Conservation (phyloP, 2,888 invertebrate species). For the Lithophane semibrunnea region DNA sequence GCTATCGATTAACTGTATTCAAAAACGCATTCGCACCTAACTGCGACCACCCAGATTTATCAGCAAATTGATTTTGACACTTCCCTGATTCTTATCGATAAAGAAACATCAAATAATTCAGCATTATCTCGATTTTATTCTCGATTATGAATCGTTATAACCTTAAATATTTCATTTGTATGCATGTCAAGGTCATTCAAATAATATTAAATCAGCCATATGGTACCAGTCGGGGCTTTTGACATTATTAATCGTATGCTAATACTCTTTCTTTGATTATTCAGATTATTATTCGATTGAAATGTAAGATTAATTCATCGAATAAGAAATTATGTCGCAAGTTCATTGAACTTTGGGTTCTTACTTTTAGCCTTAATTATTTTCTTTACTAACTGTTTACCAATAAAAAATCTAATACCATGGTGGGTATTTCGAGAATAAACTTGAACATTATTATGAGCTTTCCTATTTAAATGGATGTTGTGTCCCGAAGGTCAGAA, state of each 20-base stretch:
- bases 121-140: slow-evolving; percentile 38
- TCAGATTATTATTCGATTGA: slow-evolving; percentile 46
- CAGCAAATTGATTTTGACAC: slow-evolving; percentile 36
- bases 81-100: slow-evolving; percentile 26
- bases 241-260: slow-evolving; percentile 52
- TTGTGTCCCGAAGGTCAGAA: slow-evolving; percentile 1
- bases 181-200: slow-evolving; percentile 62
- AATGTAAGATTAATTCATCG: slow-evolving; percentile 45
- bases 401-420: background rate
- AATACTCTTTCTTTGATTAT: slow-evolving; percentile 50
- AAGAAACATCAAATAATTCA: slow-evolving; percentile 39
- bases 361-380: background rate
- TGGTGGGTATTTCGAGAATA: background rate
- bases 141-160: slow-evolving; percentile 44
- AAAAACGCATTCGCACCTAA: slow-evolving; percentile 17
- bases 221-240: slow-evolving; percentile 34
- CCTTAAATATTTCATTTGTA: slow-evolving; percentile 59
- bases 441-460: background rate
- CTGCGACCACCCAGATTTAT: slow-evolving; percentile 48
- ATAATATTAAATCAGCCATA: slow-evolving; percentile 54
- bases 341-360: slow-evolving; percentile 33
- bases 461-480: slow-evolving; percentile 13
- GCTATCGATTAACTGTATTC: slow-evolving; percentile 8
- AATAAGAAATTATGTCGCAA: slow-evolving; percentile 20
- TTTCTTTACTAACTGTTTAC: background rate